phyloP scores from a whole-genome alignment of 2,888 invertebrate genomes.

The Synanthedon myopaeformis region DNA sequence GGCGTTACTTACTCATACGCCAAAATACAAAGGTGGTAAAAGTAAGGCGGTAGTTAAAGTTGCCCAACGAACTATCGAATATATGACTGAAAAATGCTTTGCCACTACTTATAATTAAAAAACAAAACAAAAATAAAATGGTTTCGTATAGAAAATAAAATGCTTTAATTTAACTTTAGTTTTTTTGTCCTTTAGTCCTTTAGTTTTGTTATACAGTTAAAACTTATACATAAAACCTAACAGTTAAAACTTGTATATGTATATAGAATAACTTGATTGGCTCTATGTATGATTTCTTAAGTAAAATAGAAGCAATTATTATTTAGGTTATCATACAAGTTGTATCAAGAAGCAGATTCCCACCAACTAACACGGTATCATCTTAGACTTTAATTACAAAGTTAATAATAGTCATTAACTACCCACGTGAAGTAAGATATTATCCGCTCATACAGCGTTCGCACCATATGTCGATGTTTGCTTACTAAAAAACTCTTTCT shows the following conservation, averaged over 20 bases:
- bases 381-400: slow-evolving; percentile 22
- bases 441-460: slow-evolving; percentile 5
- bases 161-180: too few species aligned
- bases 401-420: slow-evolving; percentile 16
- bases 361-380: slow-evolving; percentile 11
- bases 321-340: slow-evolving; percentile 5
- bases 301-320: neutral
- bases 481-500: slow-evolving; percentile 30
- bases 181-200: too few species aligned
- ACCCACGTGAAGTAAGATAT: slow-evolving; percentile 18
- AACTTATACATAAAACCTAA: too few species aligned
- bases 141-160: too few species aligned
- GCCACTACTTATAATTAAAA: too few species aligned
- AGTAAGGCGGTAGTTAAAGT: too few species aligned
- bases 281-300: neutral
- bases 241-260: neutral
- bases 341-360: neutral
- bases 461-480: slow-evolving; percentile 23
- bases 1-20: too few species aligned
- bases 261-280: neutral
- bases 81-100: too few species aligned
- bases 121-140: too few species aligned
- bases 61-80: too few species aligned
- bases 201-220: too few species aligned
- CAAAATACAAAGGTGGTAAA: too few species aligned